Conservation (phyloP, 2,888 invertebrate genomes). For the Mesorhabditis belari region DNA sequence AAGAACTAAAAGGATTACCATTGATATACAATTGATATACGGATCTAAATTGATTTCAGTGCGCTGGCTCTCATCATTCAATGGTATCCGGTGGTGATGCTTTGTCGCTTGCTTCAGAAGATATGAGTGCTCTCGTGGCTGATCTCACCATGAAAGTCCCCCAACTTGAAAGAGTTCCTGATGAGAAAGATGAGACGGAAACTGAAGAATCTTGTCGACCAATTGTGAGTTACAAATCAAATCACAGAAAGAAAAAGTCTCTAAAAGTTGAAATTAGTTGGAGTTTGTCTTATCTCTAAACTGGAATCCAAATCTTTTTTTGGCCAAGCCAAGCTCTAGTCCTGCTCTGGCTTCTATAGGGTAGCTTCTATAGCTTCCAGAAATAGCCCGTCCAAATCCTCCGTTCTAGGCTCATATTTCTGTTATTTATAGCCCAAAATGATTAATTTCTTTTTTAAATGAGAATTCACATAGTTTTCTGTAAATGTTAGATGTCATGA, state of each 20-base stretch:
- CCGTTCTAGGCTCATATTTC: too few relatives aligned
- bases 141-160: slow-evolving; percentile 43
- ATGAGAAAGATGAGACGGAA: slow-evolving; percentile 23
- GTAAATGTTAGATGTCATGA: too few relatives aligned
- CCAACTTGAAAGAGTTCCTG: slow-evolving; percentile 17
- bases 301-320: not conserved
- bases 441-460: too few relatives aligned
- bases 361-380: too few relatives aligned
- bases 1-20: not conserved
- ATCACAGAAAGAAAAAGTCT: not conserved
- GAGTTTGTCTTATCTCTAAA: too few relatives aligned
- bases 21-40: not conserved
- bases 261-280: not conserved
- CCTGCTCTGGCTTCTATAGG: too few relatives aligned
- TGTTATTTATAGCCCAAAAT: too few relatives aligned
- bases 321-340: too few relatives aligned
- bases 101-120: slow-evolving; percentile 45
- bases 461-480: too few relatives aligned
- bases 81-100: slow-evolving; percentile 40
- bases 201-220: slow-evolving; percentile 13
- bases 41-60: slow-evolving; percentile 17
- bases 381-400: too few relatives aligned
- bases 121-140: slow-evolving; percentile 47
- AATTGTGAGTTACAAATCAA: not conserved
- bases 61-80: slow-evolving; percentile 39